A percentile compares a stretch with the other conserved stretches of the same genome.
These are phyloP conservation scores for Apamea anceps DNA, from an alignment of 2,888 invertebrate species.

Conservation along the genomic window DNA sequence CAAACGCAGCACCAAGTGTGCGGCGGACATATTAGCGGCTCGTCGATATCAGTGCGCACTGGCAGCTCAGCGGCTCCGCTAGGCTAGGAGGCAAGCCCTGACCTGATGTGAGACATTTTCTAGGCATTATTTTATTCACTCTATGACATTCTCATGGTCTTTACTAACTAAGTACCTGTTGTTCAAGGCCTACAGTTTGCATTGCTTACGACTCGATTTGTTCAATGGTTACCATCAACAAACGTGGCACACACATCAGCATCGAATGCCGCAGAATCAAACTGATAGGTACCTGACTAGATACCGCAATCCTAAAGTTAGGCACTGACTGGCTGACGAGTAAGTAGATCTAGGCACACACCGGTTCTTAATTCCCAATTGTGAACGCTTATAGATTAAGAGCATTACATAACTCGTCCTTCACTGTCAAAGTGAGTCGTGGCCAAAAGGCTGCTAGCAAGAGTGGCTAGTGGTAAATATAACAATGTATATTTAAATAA, in stretches of 20 bases:
- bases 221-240: background rate
- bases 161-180: background rate
- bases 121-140: background rate
- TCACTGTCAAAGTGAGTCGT: background rate
- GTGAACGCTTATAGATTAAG: background rate
- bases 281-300: background rate
- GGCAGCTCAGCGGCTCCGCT: conserved; percentile 4
- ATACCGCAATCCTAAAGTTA: background rate
- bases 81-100: conserved; percentile 28
- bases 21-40: conserved; percentile 20
- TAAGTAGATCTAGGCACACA: background rate
- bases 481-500: too few species aligned
- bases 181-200: background rate
- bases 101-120: conserved; percentile 26
- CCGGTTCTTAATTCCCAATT: background rate
- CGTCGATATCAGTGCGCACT: conserved; percentile 6
- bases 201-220: background rate
- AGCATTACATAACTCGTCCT: background rate
- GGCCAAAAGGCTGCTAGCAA: background rate
- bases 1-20: conserved; percentile 33
- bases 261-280: background rate
- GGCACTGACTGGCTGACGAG: background rate
- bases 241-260: background rate
- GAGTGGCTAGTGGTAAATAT: too few species aligned
- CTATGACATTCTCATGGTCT: background rate